Base-by-base conservation (phyloP, 64 coral and sea anemone species). In the Actinia tenebrosa region DNA sequence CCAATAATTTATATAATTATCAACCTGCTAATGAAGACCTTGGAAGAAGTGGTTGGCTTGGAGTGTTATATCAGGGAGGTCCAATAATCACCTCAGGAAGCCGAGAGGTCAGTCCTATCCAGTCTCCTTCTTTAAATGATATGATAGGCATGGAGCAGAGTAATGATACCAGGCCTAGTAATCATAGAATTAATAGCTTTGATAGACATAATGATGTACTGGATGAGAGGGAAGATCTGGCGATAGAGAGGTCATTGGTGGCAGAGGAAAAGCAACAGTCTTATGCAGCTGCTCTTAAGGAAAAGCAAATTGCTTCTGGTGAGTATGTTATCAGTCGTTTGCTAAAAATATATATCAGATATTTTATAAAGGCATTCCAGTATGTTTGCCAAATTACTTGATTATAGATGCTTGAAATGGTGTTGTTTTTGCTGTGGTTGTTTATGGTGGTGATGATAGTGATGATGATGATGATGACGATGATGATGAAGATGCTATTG, bases 161-260 rank as follows among this genome's bases (percentile, higher is more conserved):
- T 86, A 82, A 60, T 43, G 71, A 54, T 68, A 59, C 18, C 10
- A 84, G 43, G 80, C 59, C 22, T 14, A 25, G 42, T 11, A 42
- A 3, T 26, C n/a, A 75, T 75, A 75, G 69, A 75, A 75, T 75
- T 10, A 75, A 75, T 75, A 75, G 69, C 69, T 75, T 75, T 75
- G 69, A 75, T 26, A 55, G 42, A 64, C 63, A 62, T 25, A 87
- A 83, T 43, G 94, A 97, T 56, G 87, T 97, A 45, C 86, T 97
- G 27, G 94, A 97, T 30, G 94, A 97, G 80, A 78, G 91, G 58
- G 94, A 97, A 61, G 94, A 97, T 69, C 80, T 90, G 23, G 88
- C 91, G 0, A 97, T 97, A 60, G 91, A 97, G 59, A 78, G 91
- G 43, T 93, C 88, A 14, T 72, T 97, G 22, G 89, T 89, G 60